phyloP scores from a whole-genome alignment of 2,888 invertebrate species.

The Lithophane leautieri region DNA sequence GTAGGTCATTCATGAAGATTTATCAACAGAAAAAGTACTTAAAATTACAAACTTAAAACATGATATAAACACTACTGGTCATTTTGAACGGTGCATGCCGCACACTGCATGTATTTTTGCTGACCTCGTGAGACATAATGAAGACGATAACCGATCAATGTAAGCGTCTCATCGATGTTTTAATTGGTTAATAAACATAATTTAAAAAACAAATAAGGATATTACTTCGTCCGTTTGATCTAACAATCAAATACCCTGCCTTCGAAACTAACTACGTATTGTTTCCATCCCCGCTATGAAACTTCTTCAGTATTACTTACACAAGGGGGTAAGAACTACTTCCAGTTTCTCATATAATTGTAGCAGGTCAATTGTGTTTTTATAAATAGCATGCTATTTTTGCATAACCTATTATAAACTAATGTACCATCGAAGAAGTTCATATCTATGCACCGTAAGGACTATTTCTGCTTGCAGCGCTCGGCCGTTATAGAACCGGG shows the following conservation, averaged over 20 bases:
- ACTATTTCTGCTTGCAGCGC: too few relatives aligned
- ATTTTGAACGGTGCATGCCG: neutral
- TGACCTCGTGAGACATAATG: neutral
- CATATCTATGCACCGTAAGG: too few relatives aligned
- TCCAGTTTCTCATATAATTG: too few relatives aligned
- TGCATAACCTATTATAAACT: too few relatives aligned
- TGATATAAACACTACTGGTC: neutral
- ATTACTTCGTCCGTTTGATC: conserved; percentile 13
- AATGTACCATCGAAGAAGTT: too few relatives aligned
- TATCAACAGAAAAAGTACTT: too few relatives aligned
- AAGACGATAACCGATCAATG: conserved; percentile 18
- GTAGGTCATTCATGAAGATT: neutral
- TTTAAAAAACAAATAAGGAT: conserved; percentile 31
- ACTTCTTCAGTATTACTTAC: neutral
- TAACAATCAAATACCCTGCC: neutral
- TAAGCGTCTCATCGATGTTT: conserved; percentile 10
- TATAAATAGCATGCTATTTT: neutral
- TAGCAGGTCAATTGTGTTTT: neutral
- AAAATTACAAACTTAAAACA: neutral
- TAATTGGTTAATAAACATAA: conserved; percentile 46
- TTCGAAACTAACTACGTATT: neutral
- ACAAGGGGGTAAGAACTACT: too few relatives aligned
- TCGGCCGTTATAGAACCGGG: too few relatives aligned
- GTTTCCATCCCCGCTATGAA: neutral
- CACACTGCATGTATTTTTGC: conserved; percentile 4